phyloP scores from a whole-genome alignment of 2,888 invertebrate genomes.

The Andricus curvator region DNA sequence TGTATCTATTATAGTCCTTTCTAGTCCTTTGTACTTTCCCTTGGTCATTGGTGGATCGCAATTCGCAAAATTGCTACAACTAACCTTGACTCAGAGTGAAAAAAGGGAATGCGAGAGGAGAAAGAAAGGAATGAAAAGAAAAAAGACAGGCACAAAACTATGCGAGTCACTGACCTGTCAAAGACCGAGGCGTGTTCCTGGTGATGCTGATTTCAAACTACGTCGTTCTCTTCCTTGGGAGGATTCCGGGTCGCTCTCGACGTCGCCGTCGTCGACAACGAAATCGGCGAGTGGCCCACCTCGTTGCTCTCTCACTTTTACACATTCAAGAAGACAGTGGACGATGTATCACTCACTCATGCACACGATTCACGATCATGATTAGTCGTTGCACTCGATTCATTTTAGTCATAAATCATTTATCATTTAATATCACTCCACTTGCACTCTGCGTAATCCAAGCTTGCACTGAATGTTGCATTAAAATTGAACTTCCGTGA shows the following conservation, averaged over 20 bases:
- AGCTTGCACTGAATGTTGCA: neutral
- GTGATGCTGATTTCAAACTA: neutral
- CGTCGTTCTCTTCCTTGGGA: neutral
- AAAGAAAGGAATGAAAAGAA: neutral
- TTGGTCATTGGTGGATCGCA: neutral
- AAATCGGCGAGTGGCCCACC: slow-evolving; percentile 4
- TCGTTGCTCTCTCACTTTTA: neutral
- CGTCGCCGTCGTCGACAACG: slow-evolving; percentile 13
- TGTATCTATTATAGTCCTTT: neutral
- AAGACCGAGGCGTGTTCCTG: slow-evolving; percentile 12
- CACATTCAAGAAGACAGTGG: slow-evolving; percentile 16
- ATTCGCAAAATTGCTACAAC: neutral
- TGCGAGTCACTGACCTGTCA: slow-evolving; percentile 39
- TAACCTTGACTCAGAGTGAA: slow-evolving; percentile 17
- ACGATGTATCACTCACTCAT: neutral
- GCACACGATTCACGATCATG: neutral
- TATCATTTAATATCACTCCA: slow-evolving; percentile 9
- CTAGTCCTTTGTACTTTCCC: slow-evolving; percentile 17
- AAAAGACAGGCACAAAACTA: slow-evolving; percentile 21
- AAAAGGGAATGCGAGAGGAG: neutral
- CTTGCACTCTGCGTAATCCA: neutral
- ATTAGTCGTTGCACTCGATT: slow-evolving; percentile 1
- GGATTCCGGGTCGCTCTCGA: neutral
- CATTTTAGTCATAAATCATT: neutral
- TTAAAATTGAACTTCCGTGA: neutral